A percentile compares a stretch with the other conserved stretches of the same genome.
phyloP scores from a whole-genome alignment of 2,113 vertebrate species.

The Syngnathus floridae region DNA sequence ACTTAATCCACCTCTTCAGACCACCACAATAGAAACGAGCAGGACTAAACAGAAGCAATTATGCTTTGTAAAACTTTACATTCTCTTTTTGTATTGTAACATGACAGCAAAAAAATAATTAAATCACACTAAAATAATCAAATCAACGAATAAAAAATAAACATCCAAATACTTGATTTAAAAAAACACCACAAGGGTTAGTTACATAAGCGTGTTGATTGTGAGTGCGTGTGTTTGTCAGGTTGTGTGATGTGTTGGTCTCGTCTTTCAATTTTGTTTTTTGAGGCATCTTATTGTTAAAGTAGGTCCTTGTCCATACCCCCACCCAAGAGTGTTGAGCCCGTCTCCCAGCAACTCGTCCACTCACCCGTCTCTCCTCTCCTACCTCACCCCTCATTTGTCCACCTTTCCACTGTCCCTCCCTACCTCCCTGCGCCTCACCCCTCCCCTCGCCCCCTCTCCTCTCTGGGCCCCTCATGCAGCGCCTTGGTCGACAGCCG shows the following conservation, averaged over 20 bases:
- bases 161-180: too few relatives aligned
- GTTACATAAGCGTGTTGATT: too few relatives aligned
- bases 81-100: too few relatives aligned
- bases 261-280: background rate
- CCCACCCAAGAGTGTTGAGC: constrained; percentile 63
- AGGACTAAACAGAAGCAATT: too few relatives aligned
- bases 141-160: too few relatives aligned
- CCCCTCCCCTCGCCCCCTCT: constrained; percentile 12
- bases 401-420: background rate
- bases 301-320: constrained; percentile 43
- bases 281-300: constrained; percentile 28
- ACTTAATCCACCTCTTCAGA: too few relatives aligned
- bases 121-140: too few relatives aligned
- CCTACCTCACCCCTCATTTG: constrained; percentile 15
- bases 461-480: background rate
- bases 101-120: too few relatives aligned
- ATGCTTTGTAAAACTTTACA: too few relatives aligned
- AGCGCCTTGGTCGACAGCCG: constrained; percentile 81
- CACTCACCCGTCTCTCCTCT: constrained; percentile 44
- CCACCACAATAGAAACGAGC: too few relatives aligned
- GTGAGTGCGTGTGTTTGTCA: too few relatives aligned
- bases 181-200: too few relatives aligned
- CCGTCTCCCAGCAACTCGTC: constrained; percentile 55
- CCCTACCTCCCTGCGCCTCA: constrained; percentile 5
- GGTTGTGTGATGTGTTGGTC: background rate